Evolutionary conservation across 2,888 invertebrate species (phyloP).

Genomic region (Mythimna ferrago): DNA sequence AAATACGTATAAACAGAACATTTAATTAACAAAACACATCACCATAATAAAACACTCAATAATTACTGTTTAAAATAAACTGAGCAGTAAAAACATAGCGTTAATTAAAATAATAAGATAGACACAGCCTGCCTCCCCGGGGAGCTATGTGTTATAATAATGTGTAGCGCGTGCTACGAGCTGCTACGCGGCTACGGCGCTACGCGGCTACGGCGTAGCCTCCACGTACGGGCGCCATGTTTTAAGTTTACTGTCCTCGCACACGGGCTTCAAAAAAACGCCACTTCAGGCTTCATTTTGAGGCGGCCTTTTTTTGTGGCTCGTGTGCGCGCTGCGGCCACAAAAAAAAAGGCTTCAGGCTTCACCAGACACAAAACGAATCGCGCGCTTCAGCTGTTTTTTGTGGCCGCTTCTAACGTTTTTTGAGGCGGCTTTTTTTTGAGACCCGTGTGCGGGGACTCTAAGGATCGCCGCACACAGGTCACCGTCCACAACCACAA

Average conservation of each 20-base stretch:
- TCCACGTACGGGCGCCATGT: slow-evolving; percentile 18
- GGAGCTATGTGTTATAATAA: slow-evolving; percentile 55
- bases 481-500: no score
- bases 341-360: no score
- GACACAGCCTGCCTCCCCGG: slow-evolving; percentile 26
- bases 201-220: slow-evolving; percentile 53
- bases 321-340: no score
- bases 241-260: slow-evolving; percentile 6
- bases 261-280: no score
- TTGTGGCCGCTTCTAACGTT: no score
- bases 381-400: no score
- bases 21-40: slow-evolving; percentile 9
- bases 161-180: slow-evolving; percentile 55
- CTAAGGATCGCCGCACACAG: no score
- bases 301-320: no score
- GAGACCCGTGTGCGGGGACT: no score
- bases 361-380: no score
- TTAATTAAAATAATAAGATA: slow-evolving; percentile 57
- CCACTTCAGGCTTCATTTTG: no score
- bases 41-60: slow-evolving; percentile 16
- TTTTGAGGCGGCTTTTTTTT: no score
- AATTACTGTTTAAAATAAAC: slow-evolving; percentile 23
- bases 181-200: slow-evolving; percentile 24
- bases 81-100: slow-evolving; percentile 27
- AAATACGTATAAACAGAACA: background rate